A percentile compares a stretch with the other conserved stretches of the same genome.
These are phyloP conservation scores for Tribolium freemani DNA, from an alignment of 2,888 invertebrate genomes.

Conservation along the genomic window DNA sequence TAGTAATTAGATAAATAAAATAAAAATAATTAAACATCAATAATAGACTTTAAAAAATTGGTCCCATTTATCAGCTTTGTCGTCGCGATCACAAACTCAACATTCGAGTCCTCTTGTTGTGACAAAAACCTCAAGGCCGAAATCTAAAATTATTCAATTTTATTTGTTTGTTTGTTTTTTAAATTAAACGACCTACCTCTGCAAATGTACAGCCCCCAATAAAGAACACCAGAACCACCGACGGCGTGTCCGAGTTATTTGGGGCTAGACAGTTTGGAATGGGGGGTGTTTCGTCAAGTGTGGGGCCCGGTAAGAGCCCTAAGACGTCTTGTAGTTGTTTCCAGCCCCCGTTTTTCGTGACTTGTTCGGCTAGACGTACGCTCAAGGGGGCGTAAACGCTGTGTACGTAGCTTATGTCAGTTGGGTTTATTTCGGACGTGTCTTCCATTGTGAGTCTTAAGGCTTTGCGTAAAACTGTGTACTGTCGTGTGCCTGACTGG, in stretches of 20 bases:
- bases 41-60: slow-evolving; percentile 83
- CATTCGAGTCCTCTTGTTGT: slow-evolving; percentile 84
- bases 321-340: slow-evolving; percentile 87
- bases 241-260: slow-evolving; percentile 71
- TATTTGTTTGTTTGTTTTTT: not conserved
- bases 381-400: slow-evolving; percentile 95
- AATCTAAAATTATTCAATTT: slow-evolving; percentile 65
- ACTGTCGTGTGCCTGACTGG: slow-evolving; percentile 81
- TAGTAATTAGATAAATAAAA: too few species aligned
- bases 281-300: slow-evolving; percentile 75
- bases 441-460: slow-evolving; percentile 91
- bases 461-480: slow-evolving; percentile 84
- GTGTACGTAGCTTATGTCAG: slow-evolving; percentile 92
- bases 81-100: slow-evolving; percentile 91
- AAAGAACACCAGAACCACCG: slow-evolving; percentile 92
- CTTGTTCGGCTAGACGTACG: slow-evolving; percentile 86
- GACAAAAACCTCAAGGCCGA: slow-evolving; percentile 82
- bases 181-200: slow-evolving; percentile 70
- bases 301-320: slow-evolving; percentile 83
- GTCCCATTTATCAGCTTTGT: slow-evolving; percentile 94
- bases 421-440: slow-evolving; percentile 84
- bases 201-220: slow-evolving; percentile 98
- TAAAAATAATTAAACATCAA: slow-evolving; percentile 68
- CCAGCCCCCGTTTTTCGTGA: slow-evolving; percentile 83
- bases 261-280: slow-evolving; percentile 56